Conservation (phyloP, 64 coral and sea anemone genomes). For the Pachyseris speciosa region DNA sequence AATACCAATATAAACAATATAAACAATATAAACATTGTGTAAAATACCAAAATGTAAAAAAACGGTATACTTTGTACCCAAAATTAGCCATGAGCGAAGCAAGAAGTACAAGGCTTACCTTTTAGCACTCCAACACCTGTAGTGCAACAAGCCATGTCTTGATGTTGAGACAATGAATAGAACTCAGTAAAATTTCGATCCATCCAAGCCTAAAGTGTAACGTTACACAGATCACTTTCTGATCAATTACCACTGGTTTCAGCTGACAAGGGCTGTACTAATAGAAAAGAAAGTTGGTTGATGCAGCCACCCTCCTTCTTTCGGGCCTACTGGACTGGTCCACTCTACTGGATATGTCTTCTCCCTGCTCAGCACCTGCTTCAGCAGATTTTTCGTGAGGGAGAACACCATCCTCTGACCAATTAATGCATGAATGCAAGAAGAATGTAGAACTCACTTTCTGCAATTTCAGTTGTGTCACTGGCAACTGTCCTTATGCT, state of each 20-base stretch:
- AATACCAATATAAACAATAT: neutral
- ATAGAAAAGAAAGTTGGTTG: constrained; percentile 44
- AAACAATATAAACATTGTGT: constrained; percentile 16
- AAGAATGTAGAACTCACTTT: constrained; percentile 33
- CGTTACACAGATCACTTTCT: constrained; percentile 34
- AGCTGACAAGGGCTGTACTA: constrained; percentile 7
- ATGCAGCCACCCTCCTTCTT: constrained; percentile 38
- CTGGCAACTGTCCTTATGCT: constrained; percentile 23
- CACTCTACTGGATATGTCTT: neutral
- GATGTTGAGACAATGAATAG: constrained; percentile 1
- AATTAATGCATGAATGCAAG: constrained; percentile 45
- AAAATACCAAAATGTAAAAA: constrained; percentile 19
- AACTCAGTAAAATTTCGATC: constrained; percentile 21
- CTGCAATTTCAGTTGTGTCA: constrained; percentile 11
- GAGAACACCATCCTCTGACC: constrained; percentile 13
- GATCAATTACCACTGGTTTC: constrained; percentile 31
- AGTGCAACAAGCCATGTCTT: constrained; percentile 30
- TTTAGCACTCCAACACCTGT: constrained; percentile 10
- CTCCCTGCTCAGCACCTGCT: neutral
- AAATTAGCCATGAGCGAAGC: constrained; percentile 32
- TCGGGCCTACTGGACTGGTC: constrained; percentile 21
- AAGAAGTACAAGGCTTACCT: constrained; percentile 13
- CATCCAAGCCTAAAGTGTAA: constrained; percentile 25
- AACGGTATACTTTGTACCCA: constrained; percentile 10
- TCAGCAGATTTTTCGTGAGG: constrained; percentile 25